phyloP scores from a whole-genome alignment of 2,888 invertebrate species.

The Drosophila putrida region DNA sequence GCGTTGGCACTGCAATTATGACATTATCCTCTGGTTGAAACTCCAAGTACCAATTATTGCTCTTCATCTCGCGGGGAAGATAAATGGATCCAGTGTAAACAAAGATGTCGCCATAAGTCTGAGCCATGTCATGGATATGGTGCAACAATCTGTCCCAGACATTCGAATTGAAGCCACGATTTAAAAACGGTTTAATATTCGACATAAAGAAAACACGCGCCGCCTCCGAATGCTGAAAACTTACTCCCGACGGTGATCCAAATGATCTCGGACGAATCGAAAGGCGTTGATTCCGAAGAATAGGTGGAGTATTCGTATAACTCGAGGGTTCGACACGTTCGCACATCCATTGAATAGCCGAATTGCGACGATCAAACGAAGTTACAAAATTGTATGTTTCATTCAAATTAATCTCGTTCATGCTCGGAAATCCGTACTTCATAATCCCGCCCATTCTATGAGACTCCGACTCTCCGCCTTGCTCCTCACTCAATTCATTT shows the following conservation, averaged over 20 bases:
- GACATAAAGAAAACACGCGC: conserved; percentile 69
- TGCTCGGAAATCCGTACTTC: conserved; percentile 75
- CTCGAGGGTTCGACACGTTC: conserved; percentile 50
- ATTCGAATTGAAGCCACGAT: conserved; percentile 56
- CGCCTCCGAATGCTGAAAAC: conserved; percentile 63
- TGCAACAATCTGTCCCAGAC: conserved; percentile 59
- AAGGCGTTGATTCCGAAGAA: background rate
- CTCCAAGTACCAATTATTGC: conserved; percentile 65
- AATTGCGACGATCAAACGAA: conserved; percentile 70
- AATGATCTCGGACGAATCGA: conserved; percentile 8
- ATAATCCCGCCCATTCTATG: conserved; percentile 61
- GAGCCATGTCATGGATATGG: conserved; percentile 53
- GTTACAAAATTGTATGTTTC: conserved; percentile 67
- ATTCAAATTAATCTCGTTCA: conserved; percentile 67
- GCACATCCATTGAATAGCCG: conserved; percentile 70
- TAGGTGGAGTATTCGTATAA: background rate
- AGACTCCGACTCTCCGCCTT: conserved; percentile 11
- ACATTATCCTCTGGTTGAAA: conserved; percentile 61
- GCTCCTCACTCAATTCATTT: conserved; percentile 5
- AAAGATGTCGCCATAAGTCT: conserved; percentile 49
- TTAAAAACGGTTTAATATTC: conserved; percentile 66
- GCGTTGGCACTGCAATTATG: conserved; percentile 72
- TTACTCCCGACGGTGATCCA: background rate
- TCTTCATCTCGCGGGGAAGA: conserved; percentile 54
- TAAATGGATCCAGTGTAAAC: conserved; percentile 74